Conservation (phyloP, 1,140 invertebrate species). For the Coptotermes formosanus region DNA sequence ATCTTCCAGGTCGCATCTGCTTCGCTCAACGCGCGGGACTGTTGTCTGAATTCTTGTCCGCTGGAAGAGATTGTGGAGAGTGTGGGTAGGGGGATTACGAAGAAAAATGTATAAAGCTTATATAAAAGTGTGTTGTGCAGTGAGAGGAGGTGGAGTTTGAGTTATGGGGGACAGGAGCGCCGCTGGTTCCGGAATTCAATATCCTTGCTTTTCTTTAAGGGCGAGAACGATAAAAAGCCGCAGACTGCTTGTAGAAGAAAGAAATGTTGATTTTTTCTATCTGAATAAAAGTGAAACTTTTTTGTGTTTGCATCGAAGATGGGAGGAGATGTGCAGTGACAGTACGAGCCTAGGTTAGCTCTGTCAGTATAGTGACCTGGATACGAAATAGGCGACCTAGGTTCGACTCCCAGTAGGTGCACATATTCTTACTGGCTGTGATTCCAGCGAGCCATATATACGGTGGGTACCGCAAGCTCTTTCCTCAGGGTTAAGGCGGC, state of each 20-base stretch:
- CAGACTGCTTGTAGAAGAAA: not conserved
- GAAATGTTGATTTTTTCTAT: conserved; percentile 11
- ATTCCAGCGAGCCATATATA: too few relatives aligned
- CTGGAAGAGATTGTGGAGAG: not conserved
- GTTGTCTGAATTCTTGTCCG: not conserved
- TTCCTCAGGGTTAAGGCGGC: too few relatives aligned
- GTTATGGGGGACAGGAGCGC: not conserved
- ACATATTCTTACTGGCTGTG: too few relatives aligned
- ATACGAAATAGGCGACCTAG: too few relatives aligned
- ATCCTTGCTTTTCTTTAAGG: not conserved
- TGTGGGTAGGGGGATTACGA: not conserved
- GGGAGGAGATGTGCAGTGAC: not conserved
- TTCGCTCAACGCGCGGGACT: not conserved
- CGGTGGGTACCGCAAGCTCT: too few relatives aligned
- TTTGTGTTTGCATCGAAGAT: not conserved
- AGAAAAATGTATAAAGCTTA: conserved; percentile 14
- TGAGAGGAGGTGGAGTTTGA: not conserved
- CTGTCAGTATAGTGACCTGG: too few relatives aligned
- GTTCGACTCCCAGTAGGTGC: too few relatives aligned
- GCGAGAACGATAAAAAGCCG: not conserved
- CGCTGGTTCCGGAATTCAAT: not conserved
- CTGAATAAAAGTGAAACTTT: not conserved
- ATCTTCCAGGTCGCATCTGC: not conserved
- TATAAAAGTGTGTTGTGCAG: not conserved
- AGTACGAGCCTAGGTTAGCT: too few relatives aligned